Evolutionary conservation across 2,113 vertebrate species (phyloP), one percentile per base, ranked within the genome.

Genomic region (Leiothrix lutea): DNA sequence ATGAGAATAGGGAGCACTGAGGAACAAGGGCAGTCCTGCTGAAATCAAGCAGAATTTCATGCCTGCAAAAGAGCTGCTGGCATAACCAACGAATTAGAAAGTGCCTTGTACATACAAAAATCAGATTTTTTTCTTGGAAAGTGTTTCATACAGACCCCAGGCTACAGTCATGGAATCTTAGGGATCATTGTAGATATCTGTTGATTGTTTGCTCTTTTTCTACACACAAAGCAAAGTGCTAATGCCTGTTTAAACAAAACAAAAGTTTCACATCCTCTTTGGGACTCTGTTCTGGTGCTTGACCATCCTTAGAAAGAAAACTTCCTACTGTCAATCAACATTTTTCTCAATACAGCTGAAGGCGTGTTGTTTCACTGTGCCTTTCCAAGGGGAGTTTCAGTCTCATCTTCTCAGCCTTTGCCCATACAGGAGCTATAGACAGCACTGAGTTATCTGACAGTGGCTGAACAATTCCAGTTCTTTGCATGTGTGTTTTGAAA

Each of bases 381-480:
- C 12, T 36, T 80, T 88, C 21, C 21, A 47, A 29, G 36, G 14
- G 26, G 33, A 15, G 3, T 10, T 74, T 31, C 38, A 38, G 12
- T 28, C 28, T 58, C 12, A 7, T 25, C 14, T 64, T 62, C 40
- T 69, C 36, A 29, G 2, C 7, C 38, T 58, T 0, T 0, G 2
- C 9, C 48, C 20, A 5, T 24, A 16, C 10, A 17, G 13, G 18
- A 67, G 11, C 12, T 45, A 19, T 10, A 44, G 44, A 48, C 23
- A 72, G 38, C 6, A 4, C 8, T 8, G 19, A 50, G 13, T 25
- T 62, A 53, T 64, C 50, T 67, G 24, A 57, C 14, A 22, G 17
- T 40, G 28, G 19, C 35, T 58, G 48, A 58, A 40, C 6, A 48
- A 60, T 28, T 38, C 36, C 44, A 25, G 15, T 79, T 45, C 31